Evolutionary conservation across 1,140 invertebrate genomes (phyloP).

Genomic region (Zaprionus inermis): DNA sequence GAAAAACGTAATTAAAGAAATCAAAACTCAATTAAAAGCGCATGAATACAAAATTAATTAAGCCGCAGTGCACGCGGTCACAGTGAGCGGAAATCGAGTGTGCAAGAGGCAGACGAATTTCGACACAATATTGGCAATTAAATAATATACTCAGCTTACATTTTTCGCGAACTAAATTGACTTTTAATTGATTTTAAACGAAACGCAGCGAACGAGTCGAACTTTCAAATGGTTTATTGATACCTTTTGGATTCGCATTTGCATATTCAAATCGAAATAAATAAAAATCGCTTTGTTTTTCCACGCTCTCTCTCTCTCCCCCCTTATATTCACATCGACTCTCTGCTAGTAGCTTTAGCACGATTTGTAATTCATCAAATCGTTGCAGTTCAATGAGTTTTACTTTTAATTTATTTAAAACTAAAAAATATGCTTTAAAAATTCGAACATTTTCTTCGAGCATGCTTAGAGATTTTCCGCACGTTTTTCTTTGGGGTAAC

Average conservation of each 20-base stretch:
- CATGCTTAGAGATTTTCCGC: not conserved
- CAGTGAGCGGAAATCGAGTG: not conserved
- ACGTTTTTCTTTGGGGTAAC: slow-evolving; percentile 1
- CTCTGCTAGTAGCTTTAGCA: not conserved
- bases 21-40: not conserved
- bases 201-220: not conserved
- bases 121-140: not conserved
- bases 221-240: slow-evolving; percentile 1
- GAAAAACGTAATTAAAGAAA: not conserved
- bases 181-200: slow-evolving; percentile 14
- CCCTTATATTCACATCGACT: too few relatives aligned
- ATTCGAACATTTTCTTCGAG: not conserved
- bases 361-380: not conserved
- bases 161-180: slow-evolving; percentile 1
- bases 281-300: not conserved
- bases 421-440: too few relatives aligned
- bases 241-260: not conserved
- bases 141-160: too few relatives aligned
- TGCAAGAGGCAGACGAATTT: too few relatives aligned
- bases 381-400: not conserved
- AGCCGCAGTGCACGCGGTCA: not conserved
- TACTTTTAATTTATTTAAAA: not conserved
- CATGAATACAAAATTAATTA: not conserved
- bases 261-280: not conserved
- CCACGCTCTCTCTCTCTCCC: too few relatives aligned